These are phyloP conservation scores for Watsonalla binaria DNA, from an alignment of 2,888 invertebrate genomes.

Conservation along the genomic window DNA sequence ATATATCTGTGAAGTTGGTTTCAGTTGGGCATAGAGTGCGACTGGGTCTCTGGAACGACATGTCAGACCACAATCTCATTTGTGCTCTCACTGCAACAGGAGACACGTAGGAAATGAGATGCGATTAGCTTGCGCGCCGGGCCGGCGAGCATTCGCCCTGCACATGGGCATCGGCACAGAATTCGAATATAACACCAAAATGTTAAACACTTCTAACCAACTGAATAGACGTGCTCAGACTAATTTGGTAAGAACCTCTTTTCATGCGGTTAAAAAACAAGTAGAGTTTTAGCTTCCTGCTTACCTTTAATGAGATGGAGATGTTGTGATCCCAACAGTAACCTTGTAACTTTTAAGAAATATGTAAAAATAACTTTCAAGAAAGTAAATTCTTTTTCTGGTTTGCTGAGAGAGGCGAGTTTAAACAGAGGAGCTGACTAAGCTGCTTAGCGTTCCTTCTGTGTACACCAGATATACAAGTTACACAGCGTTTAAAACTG, in stretches of 20 bases:
- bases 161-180: constrained; percentile 17
- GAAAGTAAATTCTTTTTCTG: background rate
- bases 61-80: constrained; percentile 64
- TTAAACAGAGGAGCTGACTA: background rate
- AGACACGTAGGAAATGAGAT: constrained; percentile 67
- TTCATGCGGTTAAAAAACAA: too few relatives aligned
- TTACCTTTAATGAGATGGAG: background rate
- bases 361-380: background rate
- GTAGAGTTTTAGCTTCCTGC: background rate
- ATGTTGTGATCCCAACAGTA: background rate
- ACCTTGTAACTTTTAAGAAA: background rate
- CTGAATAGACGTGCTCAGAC: background rate
- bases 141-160: constrained; percentile 22
- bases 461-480: background rate
- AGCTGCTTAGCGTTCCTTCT: too few relatives aligned
- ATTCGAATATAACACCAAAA: constrained; percentile 6
- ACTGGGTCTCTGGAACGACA: constrained; percentile 53
- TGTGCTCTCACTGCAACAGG: constrained; percentile 55
- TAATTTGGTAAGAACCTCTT: background rate
- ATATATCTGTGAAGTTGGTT: constrained; percentile 25
- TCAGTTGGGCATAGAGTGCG: constrained; percentile 36
- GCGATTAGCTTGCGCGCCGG: constrained; percentile 56
- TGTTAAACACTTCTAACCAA: background rate
- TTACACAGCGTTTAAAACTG: background rate
- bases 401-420: background rate